These are phyloP conservation scores for Neogobius melanostomus DNA, from an alignment of 2,113 vertebrate genomes.

Conservation along the genomic window DNA sequence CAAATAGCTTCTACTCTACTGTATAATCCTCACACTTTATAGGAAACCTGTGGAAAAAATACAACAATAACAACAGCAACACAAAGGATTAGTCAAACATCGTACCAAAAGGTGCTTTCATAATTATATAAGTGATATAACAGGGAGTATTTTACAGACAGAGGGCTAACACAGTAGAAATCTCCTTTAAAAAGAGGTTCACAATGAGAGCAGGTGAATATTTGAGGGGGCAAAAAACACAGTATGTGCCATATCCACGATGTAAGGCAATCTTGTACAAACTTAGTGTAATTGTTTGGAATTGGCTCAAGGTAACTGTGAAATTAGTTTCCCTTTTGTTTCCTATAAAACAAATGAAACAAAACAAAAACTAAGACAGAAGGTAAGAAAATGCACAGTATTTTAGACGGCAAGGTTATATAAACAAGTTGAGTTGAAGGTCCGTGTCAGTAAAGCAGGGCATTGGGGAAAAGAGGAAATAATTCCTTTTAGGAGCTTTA, in stretches of 20 bases:
- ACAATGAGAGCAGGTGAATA: not conserved
- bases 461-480: not conserved
- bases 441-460: not conserved
- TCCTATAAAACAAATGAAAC: not conserved
- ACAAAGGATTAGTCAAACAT: constrained; percentile 55
- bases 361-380: not conserved
- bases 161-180: constrained; percentile 39
- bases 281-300: constrained; percentile 11
- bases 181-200: constrained; percentile 34
- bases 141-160: constrained; percentile 29
- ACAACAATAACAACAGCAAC: constrained; percentile 26
- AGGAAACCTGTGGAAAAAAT: constrained; percentile 31
- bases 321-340: not conserved
- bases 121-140: constrained; percentile 34
- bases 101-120: constrained; percentile 51
- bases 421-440: no score
- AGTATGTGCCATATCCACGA: constrained; percentile 29
- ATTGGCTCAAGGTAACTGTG: not conserved
- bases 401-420: not conserved
- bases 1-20: not conserved
- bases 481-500: no score
- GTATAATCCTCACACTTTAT: constrained; percentile 26
- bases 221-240: constrained; percentile 11
- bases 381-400: not conserved
- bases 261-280: constrained; percentile 47